These are phyloP conservation scores for Gymnodraco acuticeps DNA, from an alignment of 2,797 vertebrate genomes.

Conservation along the genomic window DNA sequence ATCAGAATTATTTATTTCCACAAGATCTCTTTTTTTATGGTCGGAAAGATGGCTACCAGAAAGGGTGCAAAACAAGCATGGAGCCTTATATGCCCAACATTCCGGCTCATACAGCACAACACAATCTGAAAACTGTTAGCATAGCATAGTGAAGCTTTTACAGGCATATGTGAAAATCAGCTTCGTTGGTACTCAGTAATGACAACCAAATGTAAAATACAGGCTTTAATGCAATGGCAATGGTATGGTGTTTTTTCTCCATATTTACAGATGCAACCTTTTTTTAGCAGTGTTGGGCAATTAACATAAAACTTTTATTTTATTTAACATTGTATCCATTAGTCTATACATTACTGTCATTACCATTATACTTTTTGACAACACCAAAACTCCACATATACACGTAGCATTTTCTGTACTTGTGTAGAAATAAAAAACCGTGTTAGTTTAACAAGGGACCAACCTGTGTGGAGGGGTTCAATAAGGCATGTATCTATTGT, in stretches of 20 bases:
- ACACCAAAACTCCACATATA: not conserved
- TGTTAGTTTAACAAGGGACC: not conserved
- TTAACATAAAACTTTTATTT: not conserved
- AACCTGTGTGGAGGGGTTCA: not conserved
- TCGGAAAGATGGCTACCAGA: slow-evolving; percentile 30
- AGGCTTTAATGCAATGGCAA: slow-evolving; percentile 19
- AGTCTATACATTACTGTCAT: not conserved
- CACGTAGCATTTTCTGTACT: not conserved
- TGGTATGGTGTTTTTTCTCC: not conserved
- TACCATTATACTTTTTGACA: not conserved
- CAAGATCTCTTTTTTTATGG: slow-evolving; percentile 31
- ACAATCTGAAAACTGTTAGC: slow-evolving; percentile 31
- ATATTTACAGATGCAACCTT: slow-evolving; percentile 13
- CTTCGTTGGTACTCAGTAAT: slow-evolving; percentile 27
- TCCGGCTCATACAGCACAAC: slow-evolving; percentile 38
- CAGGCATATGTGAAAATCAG: slow-evolving; percentile 24
- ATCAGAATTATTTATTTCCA: slow-evolving; percentile 23
- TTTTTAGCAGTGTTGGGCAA: slow-evolving; percentile 1
- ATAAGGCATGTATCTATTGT: no score
- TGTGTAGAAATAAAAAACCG: not conserved
- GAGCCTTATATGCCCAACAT: slow-evolving; percentile 11
- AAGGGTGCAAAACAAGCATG: slow-evolving; percentile 28
- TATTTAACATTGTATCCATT: not conserved
- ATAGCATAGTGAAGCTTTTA: slow-evolving; percentile 28
- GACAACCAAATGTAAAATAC: slow-evolving; percentile 43